Percentiles rank a stretch among this genome's conserved stretches.
Conservation (phyloP, 2,888 invertebrate genomes). For the Monoplex corrugatus region DNA sequence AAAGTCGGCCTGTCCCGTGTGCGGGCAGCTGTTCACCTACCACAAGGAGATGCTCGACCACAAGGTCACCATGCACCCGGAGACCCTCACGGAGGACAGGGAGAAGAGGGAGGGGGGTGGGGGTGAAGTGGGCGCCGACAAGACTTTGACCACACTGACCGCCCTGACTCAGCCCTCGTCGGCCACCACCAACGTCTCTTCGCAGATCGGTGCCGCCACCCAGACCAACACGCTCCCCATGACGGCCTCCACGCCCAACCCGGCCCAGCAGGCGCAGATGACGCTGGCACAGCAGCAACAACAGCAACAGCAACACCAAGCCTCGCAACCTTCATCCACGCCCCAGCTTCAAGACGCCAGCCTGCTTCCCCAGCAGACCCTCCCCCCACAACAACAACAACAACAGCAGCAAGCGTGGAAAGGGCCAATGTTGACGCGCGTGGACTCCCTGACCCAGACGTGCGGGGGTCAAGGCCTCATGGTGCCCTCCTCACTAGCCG, state of each 20-base stretch:
- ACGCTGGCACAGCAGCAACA: neutral
- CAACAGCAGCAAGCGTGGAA: conserved; percentile 13
- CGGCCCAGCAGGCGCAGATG: neutral
- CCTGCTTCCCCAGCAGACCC: conserved; percentile 35
- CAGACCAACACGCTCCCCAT: conserved; percentile 26
- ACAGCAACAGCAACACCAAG: conserved; percentile 25
- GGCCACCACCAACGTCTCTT: conserved; percentile 34
- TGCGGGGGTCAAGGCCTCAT: conserved; percentile 49
- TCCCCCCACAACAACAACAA: conserved; percentile 30
- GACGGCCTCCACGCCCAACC: neutral
- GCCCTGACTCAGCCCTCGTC: conserved; percentile 9
- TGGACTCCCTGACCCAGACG: conserved; percentile 47
- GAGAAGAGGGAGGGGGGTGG: conserved; percentile 34
- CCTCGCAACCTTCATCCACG: conserved; percentile 20
- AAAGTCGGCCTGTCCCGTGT: conserved; percentile 38
- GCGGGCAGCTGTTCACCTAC: conserved; percentile 49
- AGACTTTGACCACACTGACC: conserved; percentile 17
- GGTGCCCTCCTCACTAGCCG: conserved; percentile 39
- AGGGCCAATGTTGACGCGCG: conserved; percentile 39
- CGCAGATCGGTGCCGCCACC: neutral
- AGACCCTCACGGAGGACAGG: neutral
- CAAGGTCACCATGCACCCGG: conserved; percentile 51
- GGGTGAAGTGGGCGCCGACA: neutral
- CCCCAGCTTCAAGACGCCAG: conserved; percentile 47
- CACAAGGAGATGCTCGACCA: conserved; percentile 56